Base-by-base conservation (phyloP, 2,797 vertebrate species). In the Siniperca scherzeri region DNA sequence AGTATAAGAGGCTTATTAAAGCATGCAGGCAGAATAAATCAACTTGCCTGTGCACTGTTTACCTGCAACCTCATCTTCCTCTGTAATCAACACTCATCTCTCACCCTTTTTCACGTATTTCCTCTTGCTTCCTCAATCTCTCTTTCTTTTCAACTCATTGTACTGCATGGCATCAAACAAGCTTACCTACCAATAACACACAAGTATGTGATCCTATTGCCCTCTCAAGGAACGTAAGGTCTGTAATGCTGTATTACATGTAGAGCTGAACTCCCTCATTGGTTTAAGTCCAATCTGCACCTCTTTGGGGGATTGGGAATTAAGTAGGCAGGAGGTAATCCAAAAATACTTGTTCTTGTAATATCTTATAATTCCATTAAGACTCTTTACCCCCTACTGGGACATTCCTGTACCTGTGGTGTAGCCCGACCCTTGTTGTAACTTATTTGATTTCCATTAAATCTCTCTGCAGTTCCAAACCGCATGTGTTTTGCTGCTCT, bases 281-380 rank as follows among this genome's bases (percentile, higher is more conserved):
- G 76, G 68, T 83, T 91, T 83, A 86, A 89, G 10, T 82, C 85
- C 86, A 86, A 85, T 87, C 82, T 87, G 77, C 78, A 80, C 83
- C 70, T 84, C 82, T 87, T 84, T 55, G n/a, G 74, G 22, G 80
- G 78, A 89, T 83, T 88, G 77, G 53, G 83, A 77, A 80, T 89
- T 89, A 90, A 83, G 76, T 36, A 86, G 71, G 69, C 33, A 84
- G 77, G 64, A 69, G 64, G 85, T 89, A 91, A 91, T 91, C 87
- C 84, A 83, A 82, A 90, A 91, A 87, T 86, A 74, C 85, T 88
- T 74, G 74, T 86, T 93, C 87, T 80, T 71, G 27, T 80, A 85
- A 86, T 85, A 82, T 88, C 57, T 78, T 82, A 86, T 87, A 89
- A 92, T 87, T 87, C 87, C 76, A 84, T 86, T 83, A 86, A 80